Evolutionary conservation across 2,113 vertebrate species (phyloP).

Genomic region (Anser cygnoides): DNA sequence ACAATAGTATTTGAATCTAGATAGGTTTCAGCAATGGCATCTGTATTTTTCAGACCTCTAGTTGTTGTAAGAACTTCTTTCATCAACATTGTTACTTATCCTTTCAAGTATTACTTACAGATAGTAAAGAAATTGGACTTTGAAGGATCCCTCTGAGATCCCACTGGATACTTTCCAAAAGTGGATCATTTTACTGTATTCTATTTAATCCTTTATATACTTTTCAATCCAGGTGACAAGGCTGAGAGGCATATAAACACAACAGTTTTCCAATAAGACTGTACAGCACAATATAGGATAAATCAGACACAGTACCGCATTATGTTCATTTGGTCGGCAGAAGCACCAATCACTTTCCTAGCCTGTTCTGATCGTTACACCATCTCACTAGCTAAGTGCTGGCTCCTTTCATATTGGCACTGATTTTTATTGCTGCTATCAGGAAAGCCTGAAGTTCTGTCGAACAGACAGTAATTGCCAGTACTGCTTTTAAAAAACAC

Average conservation of each 20-base stretch:
- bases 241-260: constrained; percentile 67
- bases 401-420: background rate
- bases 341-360: background rate
- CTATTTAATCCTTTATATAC: constrained; percentile 66
- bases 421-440: background rate
- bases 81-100: constrained; percentile 48
- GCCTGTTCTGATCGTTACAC: background rate
- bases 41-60: constrained; percentile 6
- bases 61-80: background rate
- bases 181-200: constrained; percentile 63
- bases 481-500: background rate
- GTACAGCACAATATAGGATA: constrained; percentile 35
- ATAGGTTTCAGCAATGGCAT: background rate
- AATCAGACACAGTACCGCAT: constrained; percentile 55
- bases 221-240: constrained; percentile 67
- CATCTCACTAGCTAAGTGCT: background rate
- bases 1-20: background rate
- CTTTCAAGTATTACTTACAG: constrained; percentile 64
- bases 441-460: background rate
- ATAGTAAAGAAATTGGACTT: constrained; percentile 64
- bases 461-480: background rate
- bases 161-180: constrained; percentile 64
- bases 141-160: constrained; percentile 66
- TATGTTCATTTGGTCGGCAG: constrained; percentile 23
- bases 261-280: constrained; percentile 63